These are phyloP conservation scores for Danaus plexippus DNA, from an alignment of 1,140 invertebrate genomes.

Conservation along the genomic window DNA sequence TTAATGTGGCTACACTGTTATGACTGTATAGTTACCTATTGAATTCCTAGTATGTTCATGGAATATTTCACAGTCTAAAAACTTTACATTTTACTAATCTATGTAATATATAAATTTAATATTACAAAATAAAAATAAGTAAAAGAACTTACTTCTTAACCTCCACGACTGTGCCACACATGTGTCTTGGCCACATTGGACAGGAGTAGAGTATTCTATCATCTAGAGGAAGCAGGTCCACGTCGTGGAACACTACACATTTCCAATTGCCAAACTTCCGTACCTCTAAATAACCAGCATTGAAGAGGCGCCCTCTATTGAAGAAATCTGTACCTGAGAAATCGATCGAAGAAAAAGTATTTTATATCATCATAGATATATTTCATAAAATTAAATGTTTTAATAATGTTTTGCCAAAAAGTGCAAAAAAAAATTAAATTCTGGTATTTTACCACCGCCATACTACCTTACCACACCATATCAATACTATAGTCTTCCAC, in stretches of 20 bases:
- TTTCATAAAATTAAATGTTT: neutral
- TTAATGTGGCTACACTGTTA: no score
- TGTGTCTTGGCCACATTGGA: constrained; percentile 89
- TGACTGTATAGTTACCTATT: no score
- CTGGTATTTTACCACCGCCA: no score
- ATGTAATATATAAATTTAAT: neutral
- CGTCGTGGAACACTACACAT: constrained; percentile 95
- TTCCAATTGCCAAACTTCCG: constrained; percentile 81
- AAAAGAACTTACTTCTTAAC: constrained; percentile 14
- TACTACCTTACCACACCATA: no score
- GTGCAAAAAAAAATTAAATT: no score
- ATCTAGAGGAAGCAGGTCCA: constrained; percentile 92
- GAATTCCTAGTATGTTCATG: no score
- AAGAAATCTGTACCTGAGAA: constrained; percentile 68
- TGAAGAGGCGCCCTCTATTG: constrained; percentile 92
- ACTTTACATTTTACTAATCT: no score
- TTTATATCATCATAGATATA: no score
- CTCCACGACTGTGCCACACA: constrained; percentile 91
- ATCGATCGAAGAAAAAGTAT: neutral
- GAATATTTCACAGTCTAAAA: no score
- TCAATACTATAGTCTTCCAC: no score
- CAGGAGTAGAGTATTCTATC: constrained; percentile 92
- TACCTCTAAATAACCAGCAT: constrained; percentile 91
- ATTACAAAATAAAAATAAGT: neutral
- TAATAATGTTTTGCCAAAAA: constrained; percentile 4